Evolutionary conservation across 2,113 vertebrate species (phyloP), one percentile per base, ranked within the genome.

Genomic region (Silurus meridionalis): DNA sequence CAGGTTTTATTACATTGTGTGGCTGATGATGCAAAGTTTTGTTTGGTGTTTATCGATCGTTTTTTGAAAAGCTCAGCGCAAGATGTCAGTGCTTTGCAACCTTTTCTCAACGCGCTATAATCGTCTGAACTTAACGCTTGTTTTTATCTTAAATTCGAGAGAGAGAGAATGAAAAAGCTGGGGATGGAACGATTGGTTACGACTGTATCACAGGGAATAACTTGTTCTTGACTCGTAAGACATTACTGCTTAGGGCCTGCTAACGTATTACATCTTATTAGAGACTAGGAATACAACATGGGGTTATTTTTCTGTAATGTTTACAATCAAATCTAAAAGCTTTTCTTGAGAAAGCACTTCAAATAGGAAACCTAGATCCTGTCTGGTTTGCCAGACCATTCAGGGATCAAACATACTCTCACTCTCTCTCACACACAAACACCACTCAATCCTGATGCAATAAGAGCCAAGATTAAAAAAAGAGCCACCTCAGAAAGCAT

Each of bases 391-490:
- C n/a, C 53, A 60, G 14, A 80, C 63, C 75, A 66, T 57, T 79
- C 74, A 85, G 72, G 58, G 72, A 85, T 85, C 83, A 78, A 85
- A 78, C 74, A n/a, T 1, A 2, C 6, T 8, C 71, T 8, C 28
- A 37, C 67, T 7, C 63, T 48, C 6, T 9, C 25, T 46, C 61
- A 67, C 58, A 79, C 25, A 58, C 25, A 67, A 61, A 48, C 63
- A 69, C 60, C 75, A 80, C 77, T 78, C 83, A 85, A 85, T 66
- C 72, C 83, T 85, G 83, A 85, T 11, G 83, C 83, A 85, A 85
- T 64, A 78, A 61, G 72, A 81, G 79, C 80, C 80, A 85, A 78
- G 58, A 58, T 63, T 37, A 37, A 37, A 85, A 78, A 58, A 78
- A 85, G 64, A 78, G 80, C 55, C 83, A 85, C 64, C 28, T 88